Evolutionary conservation across 2,888 invertebrate species (phyloP).

Genomic region (Tinea trinotella): DNA sequence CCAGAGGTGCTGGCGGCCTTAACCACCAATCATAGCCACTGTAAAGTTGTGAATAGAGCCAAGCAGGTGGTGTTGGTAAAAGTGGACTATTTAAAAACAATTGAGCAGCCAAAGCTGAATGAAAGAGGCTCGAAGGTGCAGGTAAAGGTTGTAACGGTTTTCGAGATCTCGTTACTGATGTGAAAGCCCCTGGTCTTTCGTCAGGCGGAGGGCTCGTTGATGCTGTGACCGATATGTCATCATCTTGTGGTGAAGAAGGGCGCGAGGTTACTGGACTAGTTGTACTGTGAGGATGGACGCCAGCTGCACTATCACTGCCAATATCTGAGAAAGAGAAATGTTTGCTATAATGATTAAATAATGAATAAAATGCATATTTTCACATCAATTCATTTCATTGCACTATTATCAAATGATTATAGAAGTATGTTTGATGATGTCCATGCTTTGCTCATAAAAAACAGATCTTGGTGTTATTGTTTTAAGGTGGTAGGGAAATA

Average conservation of each 20-base stretch:
- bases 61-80: constrained; percentile 82
- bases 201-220: constrained; percentile 68
- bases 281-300: constrained; percentile 77
- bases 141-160: constrained; percentile 62
- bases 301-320: constrained; percentile 53
- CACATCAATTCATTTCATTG: no score
- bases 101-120: constrained; percentile 74
- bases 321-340: constrained; percentile 37
- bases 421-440: no score
- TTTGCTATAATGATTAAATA: no score
- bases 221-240: constrained; percentile 77
- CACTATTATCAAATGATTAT: no score
- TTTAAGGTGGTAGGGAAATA: no score
- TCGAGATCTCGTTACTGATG: constrained; percentile 58
- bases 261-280: constrained; percentile 79
- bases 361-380: not conserved
- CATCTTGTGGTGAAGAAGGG: constrained; percentile 70
- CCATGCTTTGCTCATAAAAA: no score
- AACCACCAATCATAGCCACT: constrained; percentile 82
- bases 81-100: constrained; percentile 82
- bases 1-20: constrained; percentile 52
- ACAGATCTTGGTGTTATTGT: no score
- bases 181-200: constrained; percentile 69
- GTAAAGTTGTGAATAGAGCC: constrained; percentile 84
- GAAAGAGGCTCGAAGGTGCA: constrained; percentile 64